Evolutionary conservation across 2,888 invertebrate species (phyloP).

Genomic region (Amphipyra berbera): DNA sequence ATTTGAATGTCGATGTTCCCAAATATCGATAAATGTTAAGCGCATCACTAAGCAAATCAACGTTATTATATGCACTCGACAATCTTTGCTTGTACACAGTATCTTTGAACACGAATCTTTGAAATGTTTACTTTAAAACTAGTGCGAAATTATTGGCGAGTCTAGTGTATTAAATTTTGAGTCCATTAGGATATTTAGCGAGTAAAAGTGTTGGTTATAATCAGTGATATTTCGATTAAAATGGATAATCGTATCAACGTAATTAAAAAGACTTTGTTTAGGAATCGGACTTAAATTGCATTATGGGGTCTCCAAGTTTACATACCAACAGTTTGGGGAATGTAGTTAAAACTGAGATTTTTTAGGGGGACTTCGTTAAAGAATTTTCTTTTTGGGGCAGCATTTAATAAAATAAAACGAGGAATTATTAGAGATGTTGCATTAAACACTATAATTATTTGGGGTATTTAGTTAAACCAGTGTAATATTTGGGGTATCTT

Average conservation of each 20-base stretch:
- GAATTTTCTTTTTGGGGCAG: no score
- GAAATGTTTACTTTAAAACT: background rate
- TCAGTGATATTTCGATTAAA: background rate
- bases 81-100: conserved; percentile 26
- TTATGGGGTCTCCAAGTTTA: background rate
- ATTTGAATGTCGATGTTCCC: conserved; percentile 3
- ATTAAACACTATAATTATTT: no score
- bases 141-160: background rate
- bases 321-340: background rate
- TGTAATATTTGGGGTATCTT: background rate
- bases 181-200: background rate
- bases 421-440: no score
- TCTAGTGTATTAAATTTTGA: background rate
- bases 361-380: no score
- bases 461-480: no score
- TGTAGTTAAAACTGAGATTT: no score
- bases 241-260: background rate
- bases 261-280: background rate
- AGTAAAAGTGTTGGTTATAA: background rate
- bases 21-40: conserved; percentile 42
- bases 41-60: conserved; percentile 70
- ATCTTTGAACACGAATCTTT: conserved; percentile 14
- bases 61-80: conserved; percentile 62
- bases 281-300: background rate
- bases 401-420: no score